A percentile compares a stretch with the other conserved stretches of the same genome.
Conservation (phyloP, 1,140 invertebrate genomes). For the Trachymyrmex septentrionalis region DNA sequence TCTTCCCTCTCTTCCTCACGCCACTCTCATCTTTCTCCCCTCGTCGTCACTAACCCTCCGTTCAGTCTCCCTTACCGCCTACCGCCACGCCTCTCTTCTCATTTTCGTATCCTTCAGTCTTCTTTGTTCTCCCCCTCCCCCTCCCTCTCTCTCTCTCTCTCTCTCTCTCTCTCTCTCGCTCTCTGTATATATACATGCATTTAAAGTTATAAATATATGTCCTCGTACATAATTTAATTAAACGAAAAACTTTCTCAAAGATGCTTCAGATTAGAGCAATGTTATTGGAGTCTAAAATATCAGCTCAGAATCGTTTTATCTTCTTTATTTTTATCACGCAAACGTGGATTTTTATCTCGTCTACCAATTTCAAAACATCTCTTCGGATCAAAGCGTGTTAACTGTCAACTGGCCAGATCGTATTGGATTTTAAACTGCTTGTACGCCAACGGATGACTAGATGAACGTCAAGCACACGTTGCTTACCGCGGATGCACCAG, state of each 20-base stretch:
- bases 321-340: constrained; percentile 3
- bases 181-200: neutral
- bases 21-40: neutral
- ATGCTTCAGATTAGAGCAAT: neutral
- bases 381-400: constrained; percentile 35
- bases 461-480: constrained; percentile 42
- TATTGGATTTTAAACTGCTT: constrained; percentile 27
- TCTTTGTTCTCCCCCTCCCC: neutral
- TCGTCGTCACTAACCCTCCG: constrained; percentile 2
- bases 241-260: neutral
- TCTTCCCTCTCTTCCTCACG: neutral
- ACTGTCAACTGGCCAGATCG: constrained; percentile 10
- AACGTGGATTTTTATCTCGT: neutral
- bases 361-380: constrained; percentile 6
- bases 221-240: constrained; percentile 7
- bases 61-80: constrained; percentile 9
- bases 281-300: neutral
- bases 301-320: neutral
- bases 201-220: neutral
- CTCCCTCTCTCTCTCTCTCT: neutral
- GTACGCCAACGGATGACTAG: neutral
- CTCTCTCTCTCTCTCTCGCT: neutral
- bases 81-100: constrained; percentile 38
- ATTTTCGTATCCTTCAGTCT: constrained; percentile 17
- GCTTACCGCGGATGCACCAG: neutral